Evolutionary conservation across 1,140 invertebrate genomes (phyloP).

Genomic region (Drosophila cardini): DNA sequence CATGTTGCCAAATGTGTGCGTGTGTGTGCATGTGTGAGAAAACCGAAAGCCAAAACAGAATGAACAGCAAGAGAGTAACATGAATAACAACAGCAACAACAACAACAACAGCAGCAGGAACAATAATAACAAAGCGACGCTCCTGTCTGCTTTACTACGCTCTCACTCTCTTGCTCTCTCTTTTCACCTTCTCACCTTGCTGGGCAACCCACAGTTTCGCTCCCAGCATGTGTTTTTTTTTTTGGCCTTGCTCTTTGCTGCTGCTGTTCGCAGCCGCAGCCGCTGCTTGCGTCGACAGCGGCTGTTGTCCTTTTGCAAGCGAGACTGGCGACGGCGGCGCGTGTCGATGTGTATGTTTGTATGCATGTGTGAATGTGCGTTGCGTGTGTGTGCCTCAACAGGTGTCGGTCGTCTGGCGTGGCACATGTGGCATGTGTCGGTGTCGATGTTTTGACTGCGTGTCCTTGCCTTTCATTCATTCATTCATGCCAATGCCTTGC

Average conservation of each 20-base stretch:
- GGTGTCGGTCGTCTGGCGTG: constrained; percentile 63
- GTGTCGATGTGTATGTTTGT: constrained; percentile 60
- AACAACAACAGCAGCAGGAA: constrained; percentile 8
- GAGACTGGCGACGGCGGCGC: constrained; percentile 39
- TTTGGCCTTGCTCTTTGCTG: constrained; percentile 22
- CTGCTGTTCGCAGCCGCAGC: constrained; percentile 14
- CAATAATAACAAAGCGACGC: constrained; percentile 1
- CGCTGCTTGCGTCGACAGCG: constrained; percentile 34
- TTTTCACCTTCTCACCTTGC: constrained; percentile 51
- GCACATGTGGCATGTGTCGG: constrained; percentile 54
- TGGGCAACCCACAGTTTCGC: constrained; percentile 26
- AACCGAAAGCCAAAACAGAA: constrained; percentile 66
- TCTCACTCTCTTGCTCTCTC: constrained; percentile 21
- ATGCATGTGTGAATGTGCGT: constrained; percentile 29
- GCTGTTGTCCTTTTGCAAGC: constrained; percentile 68
- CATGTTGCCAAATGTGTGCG: constrained; percentile 67
- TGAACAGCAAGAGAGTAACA: constrained; percentile 29
- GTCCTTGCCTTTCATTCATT: constrained; percentile 51
- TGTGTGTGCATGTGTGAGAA: constrained; percentile 36
- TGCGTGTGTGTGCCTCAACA: constrained; percentile 65
- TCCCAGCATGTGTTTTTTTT: constrained; percentile 45
- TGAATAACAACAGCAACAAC: not conserved
- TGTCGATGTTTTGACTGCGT: constrained; percentile 67
- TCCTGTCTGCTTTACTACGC: constrained; percentile 15
- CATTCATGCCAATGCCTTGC: constrained; percentile 1